These are phyloP conservation scores for Tetragonula carbonaria DNA, from an alignment of 2,888 invertebrate species.

Conservation along the genomic window DNA sequence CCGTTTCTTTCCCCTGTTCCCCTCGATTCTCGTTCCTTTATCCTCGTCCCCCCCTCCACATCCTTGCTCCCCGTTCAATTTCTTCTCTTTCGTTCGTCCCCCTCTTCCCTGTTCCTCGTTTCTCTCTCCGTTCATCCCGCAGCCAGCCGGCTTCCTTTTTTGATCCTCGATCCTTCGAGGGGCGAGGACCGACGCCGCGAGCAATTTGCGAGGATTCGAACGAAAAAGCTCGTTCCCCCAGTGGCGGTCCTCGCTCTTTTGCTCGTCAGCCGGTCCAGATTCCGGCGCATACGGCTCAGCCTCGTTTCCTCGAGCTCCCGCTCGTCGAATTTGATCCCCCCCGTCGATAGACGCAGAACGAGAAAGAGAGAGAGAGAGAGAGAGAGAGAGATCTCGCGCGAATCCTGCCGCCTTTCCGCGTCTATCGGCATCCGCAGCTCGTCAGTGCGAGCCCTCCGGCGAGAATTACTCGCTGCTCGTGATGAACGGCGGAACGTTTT, in stretches of 20 bases:
- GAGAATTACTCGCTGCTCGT: not conserved
- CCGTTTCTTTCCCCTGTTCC: constrained; percentile 26
- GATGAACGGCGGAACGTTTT: not conserved
- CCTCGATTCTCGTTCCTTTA: constrained; percentile 8
- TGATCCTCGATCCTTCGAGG: constrained; percentile 51
- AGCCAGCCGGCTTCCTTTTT: constrained; percentile 32
- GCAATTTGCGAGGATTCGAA: constrained; percentile 65
- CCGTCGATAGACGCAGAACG: constrained; percentile 35
- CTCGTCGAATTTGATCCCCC: constrained; percentile 51
- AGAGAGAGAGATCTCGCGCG: constrained; percentile 11
- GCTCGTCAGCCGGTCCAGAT: constrained; percentile 43
- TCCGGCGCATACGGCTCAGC: constrained; percentile 35
- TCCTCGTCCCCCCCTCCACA: constrained; percentile 8
- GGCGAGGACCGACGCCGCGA: constrained; percentile 45
- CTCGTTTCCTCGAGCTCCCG: constrained; percentile 24
- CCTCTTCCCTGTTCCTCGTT: constrained; percentile 2
- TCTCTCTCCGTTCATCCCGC: not conserved
- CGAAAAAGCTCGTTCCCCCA: constrained; percentile 50
- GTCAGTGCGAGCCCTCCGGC: not conserved
- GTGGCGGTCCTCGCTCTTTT: constrained; percentile 44
- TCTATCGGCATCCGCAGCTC: not conserved
- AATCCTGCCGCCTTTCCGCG: not conserved
- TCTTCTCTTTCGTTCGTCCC: not conserved
- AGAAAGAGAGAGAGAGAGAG: no score
- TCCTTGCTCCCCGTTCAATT: no score